These are phyloP conservation scores for Maconellicoccus hirsutus DNA, from an alignment of 1,140 invertebrate genomes.

Conservation along the genomic window DNA sequence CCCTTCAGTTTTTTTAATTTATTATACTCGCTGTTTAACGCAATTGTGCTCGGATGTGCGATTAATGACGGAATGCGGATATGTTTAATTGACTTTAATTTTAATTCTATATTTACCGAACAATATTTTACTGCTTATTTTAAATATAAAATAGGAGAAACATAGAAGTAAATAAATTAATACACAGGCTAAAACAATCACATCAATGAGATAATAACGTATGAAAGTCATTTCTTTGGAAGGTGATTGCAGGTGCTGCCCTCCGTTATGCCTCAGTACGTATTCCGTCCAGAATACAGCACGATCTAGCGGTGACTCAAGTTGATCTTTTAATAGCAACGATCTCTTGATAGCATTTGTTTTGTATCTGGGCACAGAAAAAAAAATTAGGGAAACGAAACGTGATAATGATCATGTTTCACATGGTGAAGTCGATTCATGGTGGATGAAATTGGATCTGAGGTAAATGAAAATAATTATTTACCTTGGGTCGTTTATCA, in stretches of 20 bases:
- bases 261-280: slow-evolving; percentile 40
- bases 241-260: slow-evolving; percentile 30
- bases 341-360: slow-evolving; percentile 40
- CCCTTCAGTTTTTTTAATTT: too few relatives aligned
- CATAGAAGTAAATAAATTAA: slow-evolving; percentile 10
- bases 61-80: not conserved
- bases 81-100: slow-evolving; percentile 4
- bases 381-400: not conserved
- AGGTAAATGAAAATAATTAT: not conserved
- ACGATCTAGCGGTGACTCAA: slow-evolving; percentile 35
- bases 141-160: not conserved
- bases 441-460: too few relatives aligned
- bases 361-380: slow-evolving; percentile 35
- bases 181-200: not conserved
- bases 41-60: too few relatives aligned
- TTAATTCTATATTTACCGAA: not conserved
- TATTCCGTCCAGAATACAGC: slow-evolving; percentile 45
- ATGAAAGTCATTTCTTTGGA: slow-evolving; percentile 29
- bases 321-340: slow-evolving; percentile 42
- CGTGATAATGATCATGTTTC: not conserved
- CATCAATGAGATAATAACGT: slow-evolving; percentile 30
- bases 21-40: too few relatives aligned
- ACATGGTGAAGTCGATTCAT: not conserved
- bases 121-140: not conserved
- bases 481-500: slow-evolving; percentile 21